These are phyloP conservation scores for Ceramica pisi DNA, from an alignment of 2,888 invertebrate genomes.

Conservation along the genomic window DNA sequence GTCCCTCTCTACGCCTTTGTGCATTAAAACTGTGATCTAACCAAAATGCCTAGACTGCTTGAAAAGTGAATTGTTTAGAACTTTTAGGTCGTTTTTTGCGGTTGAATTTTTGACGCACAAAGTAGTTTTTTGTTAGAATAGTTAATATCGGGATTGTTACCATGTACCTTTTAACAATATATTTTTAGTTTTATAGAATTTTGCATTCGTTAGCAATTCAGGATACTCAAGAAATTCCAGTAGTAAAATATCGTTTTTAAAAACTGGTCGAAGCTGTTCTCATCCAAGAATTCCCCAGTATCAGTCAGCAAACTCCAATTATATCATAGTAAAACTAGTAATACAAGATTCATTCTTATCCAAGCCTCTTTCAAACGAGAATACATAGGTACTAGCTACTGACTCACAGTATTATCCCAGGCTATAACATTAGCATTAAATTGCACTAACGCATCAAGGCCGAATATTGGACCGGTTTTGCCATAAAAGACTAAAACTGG, in stretches of 20 bases:
- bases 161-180: no score
- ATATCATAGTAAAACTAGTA: conserved; percentile 25
- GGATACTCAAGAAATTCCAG: background rate
- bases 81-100: no score
- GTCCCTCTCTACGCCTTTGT: background rate
- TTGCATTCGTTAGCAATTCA: background rate
- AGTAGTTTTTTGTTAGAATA: no score
- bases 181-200: background rate
- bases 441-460: conserved; percentile 56
- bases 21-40: no score
- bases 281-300: background rate
- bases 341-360: conserved; percentile 1
- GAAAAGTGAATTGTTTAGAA: no score
- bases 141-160: no score
- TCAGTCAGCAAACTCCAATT: conserved; percentile 20
- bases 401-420: conserved; percentile 42
- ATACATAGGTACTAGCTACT: conserved; percentile 12
- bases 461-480: conserved; percentile 58
- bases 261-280: background rate
- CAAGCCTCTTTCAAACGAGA: background rate
- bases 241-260: background rate
- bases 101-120: no score
- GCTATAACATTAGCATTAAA: conserved; percentile 51
- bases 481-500: conserved; percentile 41
- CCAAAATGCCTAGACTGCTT: no score